Evolutionary conservation across 2,113 vertebrate genomes (phyloP).

Genomic region (Apteryx owenii): DNA sequence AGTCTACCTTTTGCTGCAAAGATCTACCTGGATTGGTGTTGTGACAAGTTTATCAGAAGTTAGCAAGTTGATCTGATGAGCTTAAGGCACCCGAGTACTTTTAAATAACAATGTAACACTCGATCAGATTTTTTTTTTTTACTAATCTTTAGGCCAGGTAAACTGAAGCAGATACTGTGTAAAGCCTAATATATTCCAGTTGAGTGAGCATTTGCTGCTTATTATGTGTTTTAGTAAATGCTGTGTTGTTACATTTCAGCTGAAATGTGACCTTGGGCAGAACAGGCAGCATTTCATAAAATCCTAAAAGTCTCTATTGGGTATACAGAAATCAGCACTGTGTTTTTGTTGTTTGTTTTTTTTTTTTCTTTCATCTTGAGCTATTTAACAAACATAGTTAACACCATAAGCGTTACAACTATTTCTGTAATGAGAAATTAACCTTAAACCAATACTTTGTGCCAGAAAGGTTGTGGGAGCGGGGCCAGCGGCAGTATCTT

Average conservation of each 20-base stretch:
- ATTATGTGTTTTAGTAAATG: neutral
- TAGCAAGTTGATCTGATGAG: neutral
- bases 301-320: neutral
- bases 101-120: neutral
- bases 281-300: neutral
- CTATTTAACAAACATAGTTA: neutral
- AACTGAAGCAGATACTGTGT: neutral
- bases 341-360: neutral
- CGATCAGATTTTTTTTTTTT: neutral
- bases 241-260: neutral
- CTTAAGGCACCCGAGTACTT: neutral
- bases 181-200: neutral
- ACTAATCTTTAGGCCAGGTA: neutral
- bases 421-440: neutral
- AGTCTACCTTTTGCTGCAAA: neutral
- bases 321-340: neutral
- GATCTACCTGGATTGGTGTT: neutral
- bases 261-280: neutral
- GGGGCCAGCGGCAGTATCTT: neutral
- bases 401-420: neutral
- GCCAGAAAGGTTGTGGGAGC: neutral
- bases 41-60: neutral
- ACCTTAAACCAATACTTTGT: neutral
- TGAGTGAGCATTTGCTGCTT: neutral
- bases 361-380: neutral